Evolutionary conservation across 2,113 vertebrate species (phyloP).

Genomic region (Paraplagusia blochii): DNA sequence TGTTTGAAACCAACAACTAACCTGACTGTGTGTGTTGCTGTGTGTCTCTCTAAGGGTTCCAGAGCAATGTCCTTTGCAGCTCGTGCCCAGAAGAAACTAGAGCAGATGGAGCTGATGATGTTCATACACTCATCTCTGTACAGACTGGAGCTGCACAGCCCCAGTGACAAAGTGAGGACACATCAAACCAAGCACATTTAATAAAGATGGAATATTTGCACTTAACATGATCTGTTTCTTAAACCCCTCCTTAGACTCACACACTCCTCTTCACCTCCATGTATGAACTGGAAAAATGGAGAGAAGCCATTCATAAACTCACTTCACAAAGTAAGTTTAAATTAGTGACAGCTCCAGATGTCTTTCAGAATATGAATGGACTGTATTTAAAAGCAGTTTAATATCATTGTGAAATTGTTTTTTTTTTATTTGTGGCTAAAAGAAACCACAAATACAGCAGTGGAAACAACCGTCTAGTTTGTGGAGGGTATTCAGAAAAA

Average conservation of each 20-base stretch:
- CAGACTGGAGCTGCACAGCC: slow-evolving; percentile 73
- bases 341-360: neutral
- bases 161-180: slow-evolving; percentile 64
- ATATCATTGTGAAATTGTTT: too few species aligned
- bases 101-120: slow-evolving; percentile 72
- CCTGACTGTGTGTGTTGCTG: slow-evolving; percentile 5
- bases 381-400: too few species aligned
- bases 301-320: slow-evolving; percentile 64
- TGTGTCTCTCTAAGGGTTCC: slow-evolving; percentile 36
- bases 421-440: too few species aligned
- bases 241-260: slow-evolving; percentile 60
- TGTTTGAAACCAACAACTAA: neutral
- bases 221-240: neutral
- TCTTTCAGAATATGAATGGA: too few species aligned
- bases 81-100: slow-evolving; percentile 69
- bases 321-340: slow-evolving; percentile 67
- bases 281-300: slow-evolving; percentile 74
- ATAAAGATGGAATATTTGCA: too few species aligned
- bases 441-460: too few species aligned
- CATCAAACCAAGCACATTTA: too few species aligned
- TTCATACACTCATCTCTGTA: slow-evolving; percentile 57
- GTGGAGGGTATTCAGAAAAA: too few species aligned
- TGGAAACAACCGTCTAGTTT: too few species aligned
- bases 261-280: slow-evolving; percentile 65
- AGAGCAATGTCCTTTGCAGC: slow-evolving; percentile 9